Evolutionary conservation across 1,140 invertebrate genomes (phyloP), one percentile per base, ranked within the genome.

Genomic region (Solen grandis): DNA sequence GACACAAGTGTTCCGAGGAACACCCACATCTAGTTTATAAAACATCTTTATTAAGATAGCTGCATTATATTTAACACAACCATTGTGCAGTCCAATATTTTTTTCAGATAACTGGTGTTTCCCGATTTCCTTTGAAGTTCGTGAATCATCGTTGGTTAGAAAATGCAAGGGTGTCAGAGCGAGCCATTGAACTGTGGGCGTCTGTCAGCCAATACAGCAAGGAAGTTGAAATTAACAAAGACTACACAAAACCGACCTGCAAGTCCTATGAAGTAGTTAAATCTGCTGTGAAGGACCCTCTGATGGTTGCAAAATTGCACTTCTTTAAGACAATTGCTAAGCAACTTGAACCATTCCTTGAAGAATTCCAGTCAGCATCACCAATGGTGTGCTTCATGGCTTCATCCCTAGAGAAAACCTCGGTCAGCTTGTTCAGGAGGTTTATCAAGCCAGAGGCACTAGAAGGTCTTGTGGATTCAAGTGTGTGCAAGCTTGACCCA

Each of bases 101-200:
- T n/a, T 84, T 85, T 52, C 68, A 81, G 46, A 54, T 85, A 19
- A 82, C 83, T 52, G 74, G 50, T n/a, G 35, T 22, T 25, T 3
- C 19, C 33, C 62, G 27, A 13, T 46, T 85, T 35, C 84, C 81
- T 33, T 16, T 83, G 29, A 78, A 83, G 38, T 80, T 80, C 50
- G 70, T 59, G n/a, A 38, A 41, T 29, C 65, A 76, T 46, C 19
- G 72, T 5, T 81, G 73, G 79, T n/a, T 84, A 19, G 78, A 84
- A 22, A 84, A 84, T 73, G 66, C 50, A 3, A 13, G n/a, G 10
- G 65, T 52, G 16, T 38, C 46, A 8, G 66, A 82, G 36, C 27
- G 79, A 27, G 65, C 73, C 8, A 41, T 84, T 25, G 16, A 50
- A 59, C 35, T 84, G 13, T 77, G 69, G 72, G 31, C 35, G 33